Conservation (phyloP, 1,140 invertebrate species). For the Drosophila parvula region DNA sequence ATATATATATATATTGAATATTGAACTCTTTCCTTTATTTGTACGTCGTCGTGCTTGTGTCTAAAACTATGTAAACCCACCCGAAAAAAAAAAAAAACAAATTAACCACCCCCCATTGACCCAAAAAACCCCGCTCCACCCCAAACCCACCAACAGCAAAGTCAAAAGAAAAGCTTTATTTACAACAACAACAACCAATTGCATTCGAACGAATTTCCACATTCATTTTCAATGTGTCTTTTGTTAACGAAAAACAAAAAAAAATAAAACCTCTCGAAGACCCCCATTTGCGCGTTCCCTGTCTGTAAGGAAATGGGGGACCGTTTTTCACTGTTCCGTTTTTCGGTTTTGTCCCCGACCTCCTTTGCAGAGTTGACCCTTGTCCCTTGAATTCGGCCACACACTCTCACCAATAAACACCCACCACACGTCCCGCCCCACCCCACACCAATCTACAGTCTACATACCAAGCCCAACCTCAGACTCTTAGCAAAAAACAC, state of each 20-base stretch:
- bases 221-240: conserved; percentile 56
- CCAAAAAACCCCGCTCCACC: conserved; percentile 12
- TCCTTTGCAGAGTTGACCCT: conserved; percentile 16
- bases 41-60: conserved; percentile 79
- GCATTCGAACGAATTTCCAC: conserved; percentile 49
- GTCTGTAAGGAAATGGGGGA: conserved; percentile 7
- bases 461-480: neutral
- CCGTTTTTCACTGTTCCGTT: conserved; percentile 3
- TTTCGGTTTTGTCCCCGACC: conserved; percentile 23
- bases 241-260: conserved; percentile 19
- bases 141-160: conserved; percentile 31
- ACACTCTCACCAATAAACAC: conserved; percentile 9
- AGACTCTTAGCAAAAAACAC: conserved; percentile 9
- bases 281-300: neutral
- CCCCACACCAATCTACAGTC: neutral
- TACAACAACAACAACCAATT: conserved; percentile 47
- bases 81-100: conserved; percentile 37
- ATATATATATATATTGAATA: conserved; percentile 66
- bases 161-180: conserved; percentile 43
- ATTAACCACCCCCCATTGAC: conserved; percentile 32
- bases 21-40: conserved; percentile 73
- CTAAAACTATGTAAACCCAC: conserved; percentile 71
- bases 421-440: neutral
- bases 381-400: conserved; percentile 34
- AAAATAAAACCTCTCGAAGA: conserved; percentile 23